Evolutionary conservation across 2,888 invertebrate species (phyloP), one percentile per base, ranked within the genome.

Genomic region (Spilarctia lutea): DNA sequence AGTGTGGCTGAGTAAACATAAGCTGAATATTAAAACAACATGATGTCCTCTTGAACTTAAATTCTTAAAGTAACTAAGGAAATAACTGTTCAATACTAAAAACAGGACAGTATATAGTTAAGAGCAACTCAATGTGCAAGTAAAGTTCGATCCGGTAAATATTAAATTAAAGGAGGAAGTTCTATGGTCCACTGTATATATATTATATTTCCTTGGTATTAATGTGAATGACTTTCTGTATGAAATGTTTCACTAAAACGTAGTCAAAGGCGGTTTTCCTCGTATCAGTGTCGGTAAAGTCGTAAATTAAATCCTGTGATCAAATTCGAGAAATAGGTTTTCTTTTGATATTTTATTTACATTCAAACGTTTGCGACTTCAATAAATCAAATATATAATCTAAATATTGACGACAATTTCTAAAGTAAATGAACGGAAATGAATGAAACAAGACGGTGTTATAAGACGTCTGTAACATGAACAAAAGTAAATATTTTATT

Each of bases 371-470:
- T 56, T 52, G 48, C 20, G 35, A 72, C 52, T 77, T 74, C 68
- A 66, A 68, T 68, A 67, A 74, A 75, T 72, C 75, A 74, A 79
- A 72, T 72, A 56, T 72, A 69, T n/a, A 24, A 18, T 63, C 3
- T 42, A 71, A 71, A 71, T 71, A 63, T 71, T 69, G 52, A 35
- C 35, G 48, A 52, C 68, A 35, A 65, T 35, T 56, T 24, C 35
- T 24, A 39, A 69, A 39, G n/a, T 69, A 39, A 69, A 69, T 48
- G 13, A 20, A 48, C 8, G 20, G 45, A 48, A 10, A 68, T 42
- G 20, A 45, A 45, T 68, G 6, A 65, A 48, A 20, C 30, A 63
- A 20, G 27, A 18, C 27, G 4, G 39, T 52, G 27, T 63, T 45
- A 68, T 65, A 42, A 39, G 42, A 65, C 65, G 30, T 71, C 42